A percentile compares a stretch with the other conserved stretches of the same genome.
Conservation (phyloP, 1,140 invertebrate species). For the Lanistes nyassanus region DNA sequence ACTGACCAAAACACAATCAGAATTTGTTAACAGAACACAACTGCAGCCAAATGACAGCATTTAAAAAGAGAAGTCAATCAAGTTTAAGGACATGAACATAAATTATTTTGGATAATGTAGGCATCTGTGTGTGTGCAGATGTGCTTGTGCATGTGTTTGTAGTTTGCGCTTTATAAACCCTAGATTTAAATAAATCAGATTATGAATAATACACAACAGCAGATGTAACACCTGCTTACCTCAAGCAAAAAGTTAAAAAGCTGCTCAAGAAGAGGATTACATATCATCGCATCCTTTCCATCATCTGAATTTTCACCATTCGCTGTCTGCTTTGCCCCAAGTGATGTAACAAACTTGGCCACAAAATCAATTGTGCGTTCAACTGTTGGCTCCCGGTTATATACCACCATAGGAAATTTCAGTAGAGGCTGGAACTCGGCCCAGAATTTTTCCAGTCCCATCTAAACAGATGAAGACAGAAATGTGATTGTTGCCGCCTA, state of each 20-base stretch:
- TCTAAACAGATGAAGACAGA: conserved; percentile 46
- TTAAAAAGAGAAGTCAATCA: too few relatives aligned
- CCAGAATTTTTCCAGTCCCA: conserved; percentile 54
- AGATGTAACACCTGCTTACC: conserved; percentile 35
- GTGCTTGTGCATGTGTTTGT: too few relatives aligned
- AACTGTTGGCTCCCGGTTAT: conserved; percentile 71
- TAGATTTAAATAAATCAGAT: neutral
- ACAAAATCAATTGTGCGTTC: conserved; percentile 76
- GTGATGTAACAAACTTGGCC: conserved; percentile 72
- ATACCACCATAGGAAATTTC: conserved; percentile 60
- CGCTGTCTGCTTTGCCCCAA: conserved; percentile 25
- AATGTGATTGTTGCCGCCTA: neutral
- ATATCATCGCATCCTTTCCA: conserved; percentile 45
- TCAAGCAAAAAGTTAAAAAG: conserved; percentile 62
- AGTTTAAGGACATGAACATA: too few relatives aligned
- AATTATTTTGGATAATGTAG: too few relatives aligned
- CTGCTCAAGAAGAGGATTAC: conserved; percentile 53
- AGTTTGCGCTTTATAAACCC: neutral
- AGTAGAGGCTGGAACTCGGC: conserved; percentile 52
- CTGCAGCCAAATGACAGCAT: too few relatives aligned
- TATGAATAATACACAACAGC: neutral
- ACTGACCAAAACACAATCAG: too few relatives aligned
- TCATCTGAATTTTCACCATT: conserved; percentile 23
- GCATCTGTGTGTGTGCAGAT: too few relatives aligned
- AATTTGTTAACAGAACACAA: too few relatives aligned